Conservation (phyloP, 2,113 vertebrate genomes). For the Lanius collurio region DNA sequence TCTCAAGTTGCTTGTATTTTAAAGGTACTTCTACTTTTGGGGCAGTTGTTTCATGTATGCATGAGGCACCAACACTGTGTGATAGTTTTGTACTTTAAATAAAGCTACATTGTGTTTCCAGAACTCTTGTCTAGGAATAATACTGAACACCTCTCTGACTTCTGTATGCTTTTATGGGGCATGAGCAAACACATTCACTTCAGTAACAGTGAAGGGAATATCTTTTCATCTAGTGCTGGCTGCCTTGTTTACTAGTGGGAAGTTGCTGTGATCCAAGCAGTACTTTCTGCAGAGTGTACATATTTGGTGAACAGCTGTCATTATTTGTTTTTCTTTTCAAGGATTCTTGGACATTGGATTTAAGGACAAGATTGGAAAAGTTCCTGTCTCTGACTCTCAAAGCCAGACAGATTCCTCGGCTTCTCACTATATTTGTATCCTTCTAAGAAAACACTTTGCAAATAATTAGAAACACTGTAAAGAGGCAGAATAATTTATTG, state of each 20-base stretch:
- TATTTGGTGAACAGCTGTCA: background rate
- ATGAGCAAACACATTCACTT: background rate
- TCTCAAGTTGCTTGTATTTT: background rate
- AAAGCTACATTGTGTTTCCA: background rate
- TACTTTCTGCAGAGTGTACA: background rate
- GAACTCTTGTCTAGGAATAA: background rate
- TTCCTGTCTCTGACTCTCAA: constrained; percentile 85
- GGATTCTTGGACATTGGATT: constrained; percentile 89
- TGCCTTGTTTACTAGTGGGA: background rate
- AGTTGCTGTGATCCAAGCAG: background rate
- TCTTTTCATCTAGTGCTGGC: background rate
- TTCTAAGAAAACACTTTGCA: constrained; percentile 59
- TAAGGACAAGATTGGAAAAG: constrained; percentile 84
- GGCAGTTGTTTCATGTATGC: background rate
- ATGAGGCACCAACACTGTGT: background rate
- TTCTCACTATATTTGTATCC: constrained; percentile 94
- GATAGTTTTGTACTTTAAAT: background rate
- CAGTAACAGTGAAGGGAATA: background rate
- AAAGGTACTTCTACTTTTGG: background rate
- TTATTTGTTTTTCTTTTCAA: constrained; percentile 61
- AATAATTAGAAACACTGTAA: background rate
- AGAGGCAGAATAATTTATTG: background rate
- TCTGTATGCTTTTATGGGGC: background rate
- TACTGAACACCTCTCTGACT: background rate
- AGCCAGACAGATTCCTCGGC: constrained; percentile 78